These are phyloP conservation scores for Saxidomus purpurata DNA, from an alignment of 1,140 invertebrate genomes.

Conservation along the genomic window DNA sequence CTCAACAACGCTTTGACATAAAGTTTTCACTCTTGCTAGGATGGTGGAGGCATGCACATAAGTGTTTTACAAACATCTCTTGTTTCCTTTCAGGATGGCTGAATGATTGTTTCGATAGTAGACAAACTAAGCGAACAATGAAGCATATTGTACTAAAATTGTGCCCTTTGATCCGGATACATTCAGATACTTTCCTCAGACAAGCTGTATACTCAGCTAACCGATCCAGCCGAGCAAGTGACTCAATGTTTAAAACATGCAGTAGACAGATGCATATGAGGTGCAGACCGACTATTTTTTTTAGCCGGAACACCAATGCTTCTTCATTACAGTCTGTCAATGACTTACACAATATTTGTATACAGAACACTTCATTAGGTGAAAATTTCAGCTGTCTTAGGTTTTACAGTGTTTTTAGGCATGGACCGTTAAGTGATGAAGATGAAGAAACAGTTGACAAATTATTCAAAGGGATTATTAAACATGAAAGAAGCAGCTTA, in stretches of 20 bases:
- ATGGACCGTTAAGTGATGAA: conserved; percentile 30
- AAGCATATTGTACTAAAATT: not conserved
- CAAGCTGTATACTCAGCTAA: not conserved
- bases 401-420: not conserved
- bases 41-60: too few species aligned
- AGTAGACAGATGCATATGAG: not conserved
- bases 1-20: too few species aligned
- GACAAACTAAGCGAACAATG: not conserved
- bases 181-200: not conserved
- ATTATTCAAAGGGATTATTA: conserved; percentile 62
- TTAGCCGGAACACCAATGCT: not conserved
- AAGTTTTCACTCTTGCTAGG: too few species aligned
- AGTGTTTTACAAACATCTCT: not conserved
- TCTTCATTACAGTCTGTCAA: not conserved
- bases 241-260: not conserved
- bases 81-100: not conserved
- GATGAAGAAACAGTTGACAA: conserved; percentile 53
- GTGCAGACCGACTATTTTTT: not conserved
- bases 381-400: not conserved
- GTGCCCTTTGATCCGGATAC: not conserved
- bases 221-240: not conserved
- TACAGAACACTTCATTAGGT: not conserved
- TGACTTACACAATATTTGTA: not conserved
- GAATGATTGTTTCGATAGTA: too few species aligned
- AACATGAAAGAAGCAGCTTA: conserved; percentile 78